Conservation (phyloP, 2,113 vertebrate genomes). For the Malaclemys terrapin region DNA sequence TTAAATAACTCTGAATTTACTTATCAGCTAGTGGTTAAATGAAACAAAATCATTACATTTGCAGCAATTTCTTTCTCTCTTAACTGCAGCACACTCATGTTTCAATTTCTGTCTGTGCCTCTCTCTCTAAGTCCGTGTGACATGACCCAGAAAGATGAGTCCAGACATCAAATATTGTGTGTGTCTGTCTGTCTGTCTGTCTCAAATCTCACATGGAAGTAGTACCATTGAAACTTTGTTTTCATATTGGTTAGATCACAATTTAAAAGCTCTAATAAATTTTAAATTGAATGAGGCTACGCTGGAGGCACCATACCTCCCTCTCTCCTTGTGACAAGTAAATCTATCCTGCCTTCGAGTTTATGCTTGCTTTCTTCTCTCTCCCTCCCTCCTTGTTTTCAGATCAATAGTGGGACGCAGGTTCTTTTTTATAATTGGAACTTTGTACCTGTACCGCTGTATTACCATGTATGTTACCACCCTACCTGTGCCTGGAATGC, state of each 20-base stretch:
- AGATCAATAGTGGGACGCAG: conserved; percentile 94
- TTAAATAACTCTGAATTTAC: not conserved
- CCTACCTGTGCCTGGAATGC: conserved; percentile 95
- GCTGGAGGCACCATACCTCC: not conserved
- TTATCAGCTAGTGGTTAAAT: not conserved
- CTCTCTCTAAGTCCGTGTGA: too few relatives aligned
- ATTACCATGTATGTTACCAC: conserved; percentile 98
- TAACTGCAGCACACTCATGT: not conserved
- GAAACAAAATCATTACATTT: not conserved
- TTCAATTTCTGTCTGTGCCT: not conserved
- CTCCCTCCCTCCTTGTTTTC: conserved; percentile 27
- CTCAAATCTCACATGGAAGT: not conserved
- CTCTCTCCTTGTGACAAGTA: not conserved
- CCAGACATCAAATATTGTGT: not conserved
- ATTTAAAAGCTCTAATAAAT: not conserved
- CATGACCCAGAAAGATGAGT: not conserved
- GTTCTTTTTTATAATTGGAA: conserved; percentile 97
- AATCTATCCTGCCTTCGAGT: not conserved
- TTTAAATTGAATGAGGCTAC: not conserved
- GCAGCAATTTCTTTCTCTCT: not conserved
- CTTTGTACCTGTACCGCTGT: conserved; percentile 96
- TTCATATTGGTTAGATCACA: not conserved
- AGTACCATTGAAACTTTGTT: not conserved
- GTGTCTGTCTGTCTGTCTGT: not conserved
- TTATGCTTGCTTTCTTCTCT: not conserved